Percentiles rank a stretch among this genome's conserved stretches.
phyloP scores from a whole-genome alignment of 2,113 vertebrate species.

The Tichodroma muraria region DNA sequence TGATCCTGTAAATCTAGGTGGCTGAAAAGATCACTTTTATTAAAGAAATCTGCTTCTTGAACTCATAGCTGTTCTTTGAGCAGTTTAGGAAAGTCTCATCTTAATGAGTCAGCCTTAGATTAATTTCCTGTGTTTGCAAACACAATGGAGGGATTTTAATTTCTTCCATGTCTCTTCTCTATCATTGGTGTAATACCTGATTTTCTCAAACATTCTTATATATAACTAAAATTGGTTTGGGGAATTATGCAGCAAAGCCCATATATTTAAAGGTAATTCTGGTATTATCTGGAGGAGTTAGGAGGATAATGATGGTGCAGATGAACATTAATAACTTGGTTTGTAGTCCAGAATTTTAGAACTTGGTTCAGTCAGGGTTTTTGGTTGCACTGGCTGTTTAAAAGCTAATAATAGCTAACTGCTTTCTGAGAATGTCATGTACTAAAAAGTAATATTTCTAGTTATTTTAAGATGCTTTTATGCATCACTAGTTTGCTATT shows the following conservation, averaged over 20 bases:
- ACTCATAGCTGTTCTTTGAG: neutral
- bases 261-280: neutral
- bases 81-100: neutral
- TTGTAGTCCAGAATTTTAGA: neutral
- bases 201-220: neutral
- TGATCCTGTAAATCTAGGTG: neutral
- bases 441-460: neutral
- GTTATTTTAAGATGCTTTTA: neutral
- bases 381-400: neutral
- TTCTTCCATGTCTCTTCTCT: constrained; percentile 12
- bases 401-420: constrained; percentile 6
- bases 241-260: neutral
- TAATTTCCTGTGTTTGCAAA: constrained; percentile 49
- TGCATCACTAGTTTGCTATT: neutral
- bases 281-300: neutral
- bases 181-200: neutral
- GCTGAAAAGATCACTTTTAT: neutral
- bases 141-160: constrained; percentile 10
- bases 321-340: neutral
- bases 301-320: neutral
- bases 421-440: neutral
- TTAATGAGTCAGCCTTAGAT: constrained; percentile 41
- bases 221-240: neutral
- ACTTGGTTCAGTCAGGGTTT: neutral
- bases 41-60: neutral